Conservation (phyloP, 2,113 vertebrate species). For the Hemicordylus capensis region DNA sequence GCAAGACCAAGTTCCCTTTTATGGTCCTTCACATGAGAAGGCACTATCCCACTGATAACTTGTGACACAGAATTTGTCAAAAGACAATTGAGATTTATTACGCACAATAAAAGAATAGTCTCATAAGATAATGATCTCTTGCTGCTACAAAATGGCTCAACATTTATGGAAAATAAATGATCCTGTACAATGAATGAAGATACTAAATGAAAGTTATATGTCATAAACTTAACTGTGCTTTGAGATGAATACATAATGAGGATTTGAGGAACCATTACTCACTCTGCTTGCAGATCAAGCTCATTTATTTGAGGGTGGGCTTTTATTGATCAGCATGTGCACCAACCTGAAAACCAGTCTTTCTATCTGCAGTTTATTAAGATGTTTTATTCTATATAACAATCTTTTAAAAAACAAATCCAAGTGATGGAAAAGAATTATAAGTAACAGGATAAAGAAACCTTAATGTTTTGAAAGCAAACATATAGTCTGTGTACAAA, state of each 20-base stretch:
- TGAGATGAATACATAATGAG: not conserved
- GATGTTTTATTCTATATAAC: not conserved
- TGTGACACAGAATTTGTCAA: not conserved
- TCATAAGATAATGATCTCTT: not conserved
- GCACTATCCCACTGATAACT: not conserved
- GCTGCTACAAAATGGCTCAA: not conserved
- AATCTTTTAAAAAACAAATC: no score
- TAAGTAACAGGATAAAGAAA: not conserved
- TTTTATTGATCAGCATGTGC: not conserved
- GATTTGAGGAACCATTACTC: not conserved
- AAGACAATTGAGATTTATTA: slow-evolving; percentile 13
- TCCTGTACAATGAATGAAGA: not conserved
- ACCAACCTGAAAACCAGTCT: not conserved
- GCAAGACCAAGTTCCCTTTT: not conserved
- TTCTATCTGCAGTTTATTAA: not conserved
- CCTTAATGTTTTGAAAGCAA: no score
- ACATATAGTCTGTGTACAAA: no score
- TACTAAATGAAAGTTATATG: not conserved
- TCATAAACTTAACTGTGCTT: not conserved
- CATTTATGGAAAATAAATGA: not conserved
- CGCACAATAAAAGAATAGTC: not conserved
- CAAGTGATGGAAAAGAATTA: no score
- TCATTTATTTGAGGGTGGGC: not conserved
- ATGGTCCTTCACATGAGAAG: not conserved
- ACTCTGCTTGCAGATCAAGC: not conserved